phyloP scores from a whole-genome alignment of 2,888 invertebrate genomes.

The Drosophila incognita region DNA sequence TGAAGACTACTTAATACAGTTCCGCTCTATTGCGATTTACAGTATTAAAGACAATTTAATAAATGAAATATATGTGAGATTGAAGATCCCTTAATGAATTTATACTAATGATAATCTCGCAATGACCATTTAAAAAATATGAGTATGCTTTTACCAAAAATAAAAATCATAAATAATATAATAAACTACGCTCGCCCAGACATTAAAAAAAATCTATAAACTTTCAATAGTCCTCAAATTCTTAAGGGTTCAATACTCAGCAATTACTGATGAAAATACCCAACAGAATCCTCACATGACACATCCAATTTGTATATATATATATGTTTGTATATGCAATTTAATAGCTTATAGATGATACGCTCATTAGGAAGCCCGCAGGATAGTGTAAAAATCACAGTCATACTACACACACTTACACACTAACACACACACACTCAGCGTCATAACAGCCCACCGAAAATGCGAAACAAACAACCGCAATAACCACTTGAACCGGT shows the following conservation, averaged over 20 bases:
- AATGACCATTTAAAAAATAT: neutral
- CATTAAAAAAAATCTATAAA: neutral
- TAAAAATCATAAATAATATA: neutral
- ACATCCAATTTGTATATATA: slow-evolving; percentile 6
- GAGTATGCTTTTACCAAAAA: neutral
- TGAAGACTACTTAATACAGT: too few species aligned
- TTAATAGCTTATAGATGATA: slow-evolving; percentile 23
- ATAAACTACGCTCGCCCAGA: neutral
- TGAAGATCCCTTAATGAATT: neutral
- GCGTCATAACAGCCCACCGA: slow-evolving; percentile 60
- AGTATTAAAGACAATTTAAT: too few species aligned
- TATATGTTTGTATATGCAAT: slow-evolving; percentile 20
- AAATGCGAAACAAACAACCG: slow-evolving; percentile 64
- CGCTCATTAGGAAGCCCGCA: slow-evolving; percentile 59
- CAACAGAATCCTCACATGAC: slow-evolving; percentile 3
- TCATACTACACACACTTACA: slow-evolving; percentile 26
- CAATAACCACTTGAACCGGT: slow-evolving; percentile 68
- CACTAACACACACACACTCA: neutral
- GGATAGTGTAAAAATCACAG: slow-evolving; percentile 61
- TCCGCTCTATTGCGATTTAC: too few species aligned
- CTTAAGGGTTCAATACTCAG: neutral
- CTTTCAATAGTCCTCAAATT: neutral
- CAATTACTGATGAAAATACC: neutral
- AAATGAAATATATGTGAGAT: neutral
- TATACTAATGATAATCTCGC: neutral